Evolutionary conservation across 2,113 vertebrate genomes (phyloP).

Genomic region (Falco punctatus): DNA sequence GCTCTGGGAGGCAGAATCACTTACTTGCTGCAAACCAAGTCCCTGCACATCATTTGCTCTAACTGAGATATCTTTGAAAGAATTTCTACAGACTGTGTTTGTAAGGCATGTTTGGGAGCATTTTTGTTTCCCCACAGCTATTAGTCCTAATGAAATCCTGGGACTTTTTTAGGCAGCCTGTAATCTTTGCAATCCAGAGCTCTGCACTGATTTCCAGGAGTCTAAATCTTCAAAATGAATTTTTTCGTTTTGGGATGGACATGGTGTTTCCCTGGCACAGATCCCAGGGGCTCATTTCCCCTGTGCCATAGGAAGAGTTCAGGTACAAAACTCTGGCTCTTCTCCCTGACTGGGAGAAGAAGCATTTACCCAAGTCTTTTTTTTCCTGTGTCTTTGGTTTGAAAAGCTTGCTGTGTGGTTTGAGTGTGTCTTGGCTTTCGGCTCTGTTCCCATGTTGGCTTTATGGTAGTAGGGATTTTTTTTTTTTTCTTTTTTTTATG

Average conservation of each 20-base stretch:
- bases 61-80: background rate
- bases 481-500: background rate
- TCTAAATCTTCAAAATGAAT: background rate
- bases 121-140: background rate
- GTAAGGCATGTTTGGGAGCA: background rate
- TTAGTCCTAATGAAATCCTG: conserved; percentile 16
- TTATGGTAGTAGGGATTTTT: background rate
- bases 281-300: background rate
- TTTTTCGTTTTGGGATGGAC: background rate
- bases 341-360: background rate
- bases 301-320: background rate
- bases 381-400: background rate
- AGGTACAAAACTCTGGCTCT: background rate
- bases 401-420: background rate
- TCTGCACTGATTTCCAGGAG: background rate
- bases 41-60: background rate
- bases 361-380: background rate
- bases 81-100: background rate
- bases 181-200: background rate
- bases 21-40: background rate
- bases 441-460: background rate
- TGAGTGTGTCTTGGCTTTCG: background rate
- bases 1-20: background rate
- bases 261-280: rapidly evolving
- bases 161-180: background rate